phyloP scores from a whole-genome alignment of 2,113 vertebrate genomes.

The Corydoras maculifer region DNA sequence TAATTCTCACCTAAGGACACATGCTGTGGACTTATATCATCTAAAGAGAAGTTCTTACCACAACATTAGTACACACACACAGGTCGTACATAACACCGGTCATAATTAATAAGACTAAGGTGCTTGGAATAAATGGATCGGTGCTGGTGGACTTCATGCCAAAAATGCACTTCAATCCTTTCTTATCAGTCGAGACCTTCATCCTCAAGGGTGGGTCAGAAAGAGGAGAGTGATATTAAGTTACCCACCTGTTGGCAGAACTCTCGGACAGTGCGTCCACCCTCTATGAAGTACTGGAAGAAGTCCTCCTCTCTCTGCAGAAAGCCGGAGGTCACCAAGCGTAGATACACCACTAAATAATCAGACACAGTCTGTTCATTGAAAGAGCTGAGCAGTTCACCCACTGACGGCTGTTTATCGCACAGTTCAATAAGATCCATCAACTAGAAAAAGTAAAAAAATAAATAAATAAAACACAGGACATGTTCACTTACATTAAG shows the following conservation, averaged over 20 bases:
- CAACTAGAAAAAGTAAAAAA: slow-evolving; percentile 60
- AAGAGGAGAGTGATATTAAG: neutral
- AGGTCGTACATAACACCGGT: no score
- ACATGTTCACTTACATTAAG: no score
- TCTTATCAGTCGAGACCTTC: no score
- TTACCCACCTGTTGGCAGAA: slow-evolving; percentile 83
- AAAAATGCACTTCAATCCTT: no score
- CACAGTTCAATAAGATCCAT: slow-evolving; percentile 90
- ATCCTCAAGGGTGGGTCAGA: no score
- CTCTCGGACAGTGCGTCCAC: slow-evolving; percentile 84
- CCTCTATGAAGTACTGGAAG: slow-evolving; percentile 93
- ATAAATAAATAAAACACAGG: neutral
- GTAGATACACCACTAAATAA: slow-evolving; percentile 88
- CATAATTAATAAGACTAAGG: no score
- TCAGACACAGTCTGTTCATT: slow-evolving; percentile 91
- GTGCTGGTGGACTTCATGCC: no score
- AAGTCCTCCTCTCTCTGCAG: slow-evolving; percentile 85
- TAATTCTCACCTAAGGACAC: no score
- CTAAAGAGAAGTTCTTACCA: no score
- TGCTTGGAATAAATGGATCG: no score
- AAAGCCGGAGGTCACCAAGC: slow-evolving; percentile 87
- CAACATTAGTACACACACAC: no score
- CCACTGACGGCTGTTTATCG: slow-evolving; percentile 76
- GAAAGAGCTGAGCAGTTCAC: slow-evolving; percentile 79
- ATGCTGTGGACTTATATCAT: no score